Percentiles rank a stretch among this genome's conserved stretches.
These are phyloP conservation scores for Columba guinea DNA, from an alignment of 2,797 vertebrate genomes.

Conservation along the genomic window DNA sequence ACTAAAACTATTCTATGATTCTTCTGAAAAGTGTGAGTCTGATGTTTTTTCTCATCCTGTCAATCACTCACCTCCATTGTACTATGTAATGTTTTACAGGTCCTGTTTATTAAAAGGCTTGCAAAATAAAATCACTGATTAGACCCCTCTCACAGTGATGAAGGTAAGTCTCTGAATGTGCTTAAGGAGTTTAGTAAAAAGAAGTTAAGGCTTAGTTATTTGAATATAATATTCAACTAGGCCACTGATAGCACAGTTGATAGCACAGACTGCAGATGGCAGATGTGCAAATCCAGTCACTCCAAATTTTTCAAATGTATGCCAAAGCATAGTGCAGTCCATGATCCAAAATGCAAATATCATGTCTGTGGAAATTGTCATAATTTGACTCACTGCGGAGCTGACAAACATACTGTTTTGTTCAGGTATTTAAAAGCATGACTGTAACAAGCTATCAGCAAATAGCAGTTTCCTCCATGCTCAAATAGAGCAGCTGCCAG, in stretches of 20 bases:
- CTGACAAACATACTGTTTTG: conserved; percentile 35
- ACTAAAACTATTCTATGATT: no score
- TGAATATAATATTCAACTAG: background rate
- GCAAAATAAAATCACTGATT: background rate
- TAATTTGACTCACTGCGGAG: background rate
- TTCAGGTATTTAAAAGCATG: conserved; percentile 33
- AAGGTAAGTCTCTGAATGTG: background rate
- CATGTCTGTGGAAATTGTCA: background rate
- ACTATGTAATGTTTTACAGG: background rate
- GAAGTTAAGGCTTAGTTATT: background rate
- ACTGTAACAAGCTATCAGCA: conserved; percentile 34
- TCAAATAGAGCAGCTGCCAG: background rate
- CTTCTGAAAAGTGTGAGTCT: background rate
- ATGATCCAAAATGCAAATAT: conserved; percentile 45
- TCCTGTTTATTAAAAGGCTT: background rate
- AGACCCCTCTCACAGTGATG: background rate
- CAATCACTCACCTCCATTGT: background rate
- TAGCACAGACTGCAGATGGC: background rate
- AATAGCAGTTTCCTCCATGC: background rate
- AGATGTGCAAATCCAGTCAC: background rate
- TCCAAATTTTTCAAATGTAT: background rate
- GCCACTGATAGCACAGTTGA: background rate
- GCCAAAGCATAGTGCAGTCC: background rate
- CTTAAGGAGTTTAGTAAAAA: background rate
- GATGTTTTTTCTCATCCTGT: background rate